These are phyloP conservation scores for Noctua comes DNA, from an alignment of 2,888 invertebrate genomes.

Conservation along the genomic window DNA sequence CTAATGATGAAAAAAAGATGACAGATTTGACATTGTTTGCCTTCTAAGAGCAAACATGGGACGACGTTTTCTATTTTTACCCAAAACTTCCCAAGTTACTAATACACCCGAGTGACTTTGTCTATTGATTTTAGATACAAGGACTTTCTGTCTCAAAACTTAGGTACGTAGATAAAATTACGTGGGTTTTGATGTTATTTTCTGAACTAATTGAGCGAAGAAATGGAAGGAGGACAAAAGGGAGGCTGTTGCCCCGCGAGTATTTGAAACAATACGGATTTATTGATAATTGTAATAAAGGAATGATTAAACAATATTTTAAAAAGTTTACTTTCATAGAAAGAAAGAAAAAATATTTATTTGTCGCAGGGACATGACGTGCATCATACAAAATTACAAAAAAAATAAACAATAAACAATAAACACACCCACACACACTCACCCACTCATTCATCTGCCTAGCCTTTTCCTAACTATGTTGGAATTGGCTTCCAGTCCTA, in stretches of 20 bases:
- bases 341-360: too few relatives aligned
- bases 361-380: too few relatives aligned
- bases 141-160: neutral
- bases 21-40: slow-evolving; percentile 18
- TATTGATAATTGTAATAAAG: neutral
- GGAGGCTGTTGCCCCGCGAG: neutral
- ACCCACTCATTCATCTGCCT: neutral
- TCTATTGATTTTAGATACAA: slow-evolving; percentile 25
- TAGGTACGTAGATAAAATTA: neutral
- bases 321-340: neutral
- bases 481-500: too few relatives aligned
- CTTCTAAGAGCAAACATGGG: slow-evolving; percentile 12
- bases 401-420: too few relatives aligned
- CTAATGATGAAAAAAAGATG: too few relatives aligned
- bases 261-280: neutral
- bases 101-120: too few relatives aligned
- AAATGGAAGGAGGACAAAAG: neutral
- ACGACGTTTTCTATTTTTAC: neutral
- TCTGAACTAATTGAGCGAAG: neutral
- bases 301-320: neutral
- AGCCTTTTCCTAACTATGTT: too few relatives aligned
- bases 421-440: too few relatives aligned
- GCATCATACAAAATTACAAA: too few relatives aligned
- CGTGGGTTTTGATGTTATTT: neutral
- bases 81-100: neutral